Conservation (phyloP, 2,797 vertebrate genomes). For the Macroramphosus scolopax region DNA sequence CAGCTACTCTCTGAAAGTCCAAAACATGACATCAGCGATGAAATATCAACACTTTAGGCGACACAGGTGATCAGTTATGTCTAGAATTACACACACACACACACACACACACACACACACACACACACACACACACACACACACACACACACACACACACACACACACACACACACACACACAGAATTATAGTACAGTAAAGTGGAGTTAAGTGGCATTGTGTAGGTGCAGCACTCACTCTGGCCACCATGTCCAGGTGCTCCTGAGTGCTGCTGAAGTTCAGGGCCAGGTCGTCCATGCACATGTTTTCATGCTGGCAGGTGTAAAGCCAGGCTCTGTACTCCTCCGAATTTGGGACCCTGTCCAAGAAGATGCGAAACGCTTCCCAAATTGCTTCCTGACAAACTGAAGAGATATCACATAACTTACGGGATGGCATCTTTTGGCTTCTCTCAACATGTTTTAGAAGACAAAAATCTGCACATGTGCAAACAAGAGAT, state of each 20-base stretch:
- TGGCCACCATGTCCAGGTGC: conserved; percentile 86
- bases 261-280: conserved; percentile 94
- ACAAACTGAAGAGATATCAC: too few species aligned
- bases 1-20: conserved; percentile 67
- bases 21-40: background rate
- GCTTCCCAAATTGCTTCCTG: conserved; percentile 97
- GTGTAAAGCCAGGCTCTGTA: conserved; percentile 88
- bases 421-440: too few species aligned
- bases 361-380: conserved; percentile 90
- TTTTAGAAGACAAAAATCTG: background rate
- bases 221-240: too few species aligned
- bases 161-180: too few species aligned
- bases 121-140: too few species aligned
- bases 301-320: conserved; percentile 90
- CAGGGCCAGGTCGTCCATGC: conserved; percentile 89
- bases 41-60: too few species aligned
- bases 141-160: too few species aligned
- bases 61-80: too few species aligned
- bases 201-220: too few species aligned
- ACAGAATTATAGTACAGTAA: too few species aligned
- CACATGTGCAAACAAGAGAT: background rate
- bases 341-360: conserved; percentile 88
- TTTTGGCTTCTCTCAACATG: background rate
- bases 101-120: too few species aligned
- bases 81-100: too few species aligned